Base-by-base conservation (phyloP, 2,797 vertebrate species). In the Melanotaenia nigrans region DNA sequence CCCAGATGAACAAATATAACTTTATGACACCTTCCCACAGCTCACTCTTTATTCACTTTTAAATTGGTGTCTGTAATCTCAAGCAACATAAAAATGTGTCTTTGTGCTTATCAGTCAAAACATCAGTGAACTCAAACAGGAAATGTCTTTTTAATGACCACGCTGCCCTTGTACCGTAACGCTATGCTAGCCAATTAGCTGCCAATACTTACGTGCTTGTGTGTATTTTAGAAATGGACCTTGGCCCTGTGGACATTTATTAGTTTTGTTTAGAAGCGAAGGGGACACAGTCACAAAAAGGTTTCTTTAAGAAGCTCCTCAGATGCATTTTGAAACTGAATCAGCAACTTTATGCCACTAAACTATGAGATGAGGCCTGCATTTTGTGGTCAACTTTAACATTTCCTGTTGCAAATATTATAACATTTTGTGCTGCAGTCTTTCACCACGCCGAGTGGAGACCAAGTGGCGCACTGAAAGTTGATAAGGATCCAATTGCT, bases 91-190 rank as follows among this genome's bases (percentile, higher is more conserved):
- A 85, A 86, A 89, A 81, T 47, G 73, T 82, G 85, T 90, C 86
- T 89, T 90, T 93, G 86, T 90, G 87, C 86, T 89, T 90, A 90
- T 90, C 90, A 75, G 63, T 79, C 63, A 45, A 75, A 83, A 71
- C 81, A 91, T 88, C 90, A 40, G 82, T 49, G 55, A 81, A 85
- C 78, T 87, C 79, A 82, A 85, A 88, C 86, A 90, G 92, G 90
- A 93, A 94, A 94, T 93, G 84, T 79, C 75, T 82, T 89, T 90
- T 87, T 90, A 94, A 94, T 92, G 81, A 75, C 84, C 69, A 33
- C 13, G 60, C 79, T 81, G 88, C 72, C 85, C 82, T 73, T 87
- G 88, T 88, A 90, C 89, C 85, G 77, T 87, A 87, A 92, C 90
- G 65, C 71, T 68, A 47, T 60, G 73, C 79, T 71, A 67, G 49